A percentile compares a stretch with the other conserved stretches of the same genome.
Evolutionary conservation across 2,113 vertebrate species (phyloP).

Genomic region (Agapornis roseicollis): DNA sequence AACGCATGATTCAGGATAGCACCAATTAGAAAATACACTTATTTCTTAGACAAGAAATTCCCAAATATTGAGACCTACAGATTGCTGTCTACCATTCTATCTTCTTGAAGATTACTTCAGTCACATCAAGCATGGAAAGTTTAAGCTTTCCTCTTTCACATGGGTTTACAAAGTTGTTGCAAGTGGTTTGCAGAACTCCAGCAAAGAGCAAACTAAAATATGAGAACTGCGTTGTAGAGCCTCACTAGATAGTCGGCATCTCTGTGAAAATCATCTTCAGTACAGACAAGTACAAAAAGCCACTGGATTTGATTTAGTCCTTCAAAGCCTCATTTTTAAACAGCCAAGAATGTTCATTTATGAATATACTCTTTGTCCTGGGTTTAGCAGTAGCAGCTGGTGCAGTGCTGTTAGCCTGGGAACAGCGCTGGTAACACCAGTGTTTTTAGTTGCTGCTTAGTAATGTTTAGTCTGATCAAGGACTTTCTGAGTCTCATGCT

Average conservation of each 20-base stretch:
- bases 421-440: too few relatives aligned
- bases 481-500: too few relatives aligned
- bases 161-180: neutral
- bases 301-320: neutral
- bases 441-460: too few relatives aligned
- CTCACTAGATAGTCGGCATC: neutral
- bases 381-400: too few relatives aligned
- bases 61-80: neutral
- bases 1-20: fast-evolving
- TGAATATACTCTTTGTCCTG: neutral
- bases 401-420: too few relatives aligned
- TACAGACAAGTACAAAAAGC: neutral
- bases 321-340: neutral
- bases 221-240: neutral
- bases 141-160: neutral
- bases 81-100: neutral
- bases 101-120: neutral
- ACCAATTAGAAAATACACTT: neutral
- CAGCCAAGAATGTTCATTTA: neutral
- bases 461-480: too few relatives aligned
- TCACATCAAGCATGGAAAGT: neutral
- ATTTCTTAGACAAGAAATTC: neutral
- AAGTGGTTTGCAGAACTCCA: neutral
- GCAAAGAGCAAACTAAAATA: neutral
- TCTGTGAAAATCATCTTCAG: neutral